phyloP scores from a whole-genome alignment of 23 tunicate species.

The Diplosoma virens region DNA sequence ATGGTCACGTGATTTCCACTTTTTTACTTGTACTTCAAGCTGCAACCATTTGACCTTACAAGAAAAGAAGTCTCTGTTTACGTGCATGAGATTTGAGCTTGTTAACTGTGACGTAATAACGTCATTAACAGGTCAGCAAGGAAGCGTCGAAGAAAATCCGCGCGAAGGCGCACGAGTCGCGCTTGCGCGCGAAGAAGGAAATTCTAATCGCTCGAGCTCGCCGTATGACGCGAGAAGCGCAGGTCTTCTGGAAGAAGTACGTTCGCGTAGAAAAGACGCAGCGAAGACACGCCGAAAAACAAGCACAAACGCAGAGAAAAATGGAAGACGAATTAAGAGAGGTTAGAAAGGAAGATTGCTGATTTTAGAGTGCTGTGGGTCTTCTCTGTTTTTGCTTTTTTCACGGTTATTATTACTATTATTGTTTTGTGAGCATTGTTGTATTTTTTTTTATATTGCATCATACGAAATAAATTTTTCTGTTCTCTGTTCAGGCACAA shows the following conservation, averaged over 20 bases:
- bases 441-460: neutral
- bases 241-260: constrained; percentile 79
- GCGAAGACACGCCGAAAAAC: constrained; percentile 75
- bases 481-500: constrained; percentile 21
- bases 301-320: constrained; percentile 60
- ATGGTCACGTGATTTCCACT: too few relatives aligned
- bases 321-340: constrained; percentile 68
- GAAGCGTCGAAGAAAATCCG: constrained; percentile 50
- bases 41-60: too few relatives aligned
- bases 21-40: too few relatives aligned
- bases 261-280: constrained; percentile 70
- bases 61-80: too few relatives aligned
- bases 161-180: constrained; percentile 34
- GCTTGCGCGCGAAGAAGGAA: constrained; percentile 29
- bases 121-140: constrained; percentile 20
- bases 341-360: too few relatives aligned
- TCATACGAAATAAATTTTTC: neutral
- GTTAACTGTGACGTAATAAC: too few relatives aligned
- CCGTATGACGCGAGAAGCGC: constrained; percentile 71
- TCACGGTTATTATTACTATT: neutral
- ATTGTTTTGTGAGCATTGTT: neutral
- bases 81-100: too few relatives aligned
- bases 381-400: neutral
- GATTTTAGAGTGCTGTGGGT: neutral
- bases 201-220: constrained; percentile 49